These are phyloP conservation scores for Sandelia bainsii DNA, from an alignment of 2,797 vertebrate species.

Conservation along the genomic window DNA sequence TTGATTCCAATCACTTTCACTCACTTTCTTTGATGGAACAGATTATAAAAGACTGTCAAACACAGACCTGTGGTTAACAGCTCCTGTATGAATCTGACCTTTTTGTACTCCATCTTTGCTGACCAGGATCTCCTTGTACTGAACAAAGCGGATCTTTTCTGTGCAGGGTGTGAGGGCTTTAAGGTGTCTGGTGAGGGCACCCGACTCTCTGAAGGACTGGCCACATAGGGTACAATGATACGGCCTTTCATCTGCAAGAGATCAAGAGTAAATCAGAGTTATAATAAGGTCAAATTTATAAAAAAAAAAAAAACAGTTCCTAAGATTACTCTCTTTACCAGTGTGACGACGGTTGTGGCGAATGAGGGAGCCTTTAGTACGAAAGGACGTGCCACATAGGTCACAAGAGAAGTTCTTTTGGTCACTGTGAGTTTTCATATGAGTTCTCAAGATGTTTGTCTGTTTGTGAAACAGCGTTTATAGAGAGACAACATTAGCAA, in stretches of 20 bases:
- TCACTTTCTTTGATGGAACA: not conserved
- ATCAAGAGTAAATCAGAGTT: not conserved
- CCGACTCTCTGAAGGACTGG: slow-evolving; percentile 96
- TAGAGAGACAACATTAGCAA: not conserved
- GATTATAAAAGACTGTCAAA: not conserved
- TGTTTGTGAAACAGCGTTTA: slow-evolving; percentile 46
- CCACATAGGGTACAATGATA: slow-evolving; percentile 96
- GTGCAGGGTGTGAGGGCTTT: slow-evolving; percentile 97
- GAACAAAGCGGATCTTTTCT: slow-evolving; percentile 93
- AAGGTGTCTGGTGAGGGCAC: slow-evolving; percentile 95
- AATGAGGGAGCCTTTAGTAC: slow-evolving; percentile 97
- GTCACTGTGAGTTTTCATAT: slow-evolving; percentile 96
- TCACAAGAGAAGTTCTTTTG: slow-evolving; percentile 96
- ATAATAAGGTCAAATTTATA: not conserved
- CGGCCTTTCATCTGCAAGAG: slow-evolving; percentile 91
- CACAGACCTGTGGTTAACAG: not conserved
- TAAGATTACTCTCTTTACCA: slow-evolving; percentile 77
- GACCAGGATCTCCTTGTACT: slow-evolving; percentile 91
- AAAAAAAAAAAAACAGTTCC: not conserved
- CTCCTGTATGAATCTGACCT: slow-evolving; percentile 78
- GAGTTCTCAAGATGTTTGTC: slow-evolving; percentile 97
- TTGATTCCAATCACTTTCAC: not conserved
- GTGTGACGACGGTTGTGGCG: slow-evolving; percentile 97
- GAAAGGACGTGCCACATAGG: slow-evolving; percentile 92
- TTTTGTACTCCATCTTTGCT: slow-evolving; percentile 88